Evolutionary conservation across 2,113 vertebrate species (phyloP), one percentile per base, ranked within the genome.

Genomic region (Alethe diademata): DNA sequence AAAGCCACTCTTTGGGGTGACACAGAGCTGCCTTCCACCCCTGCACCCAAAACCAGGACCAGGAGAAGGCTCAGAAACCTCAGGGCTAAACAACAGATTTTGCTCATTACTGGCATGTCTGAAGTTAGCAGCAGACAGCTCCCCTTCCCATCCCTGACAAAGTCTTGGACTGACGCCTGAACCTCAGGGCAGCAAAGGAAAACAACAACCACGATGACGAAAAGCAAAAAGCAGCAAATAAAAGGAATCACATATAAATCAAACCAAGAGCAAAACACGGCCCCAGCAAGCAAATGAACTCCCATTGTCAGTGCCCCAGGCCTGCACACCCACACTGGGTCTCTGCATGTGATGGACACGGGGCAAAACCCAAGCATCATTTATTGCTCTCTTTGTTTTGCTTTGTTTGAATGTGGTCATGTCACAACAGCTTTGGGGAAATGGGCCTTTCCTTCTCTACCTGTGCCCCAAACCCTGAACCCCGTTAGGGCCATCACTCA

Each of bases 311-410:
- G 8, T 19, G 85, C 16, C 60, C 36, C 25, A 73, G 74, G n/a
- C 14, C 2, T 13, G 62, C 61, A 45, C 54, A 73, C 51, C 56
- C 58, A 29, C 35, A 47, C 9, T 1, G 67, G 16, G 74, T 9
- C 38, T 4, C 47, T 51, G 65, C 58, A 17, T 0, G 53, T 6
- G 33, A 69, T 0, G 0, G 36, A 51, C n/a, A 26, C 0, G 25
- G 29, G 43, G 12, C 43, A 16, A 42, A 53, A 14, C 38, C 53
- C 67, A 82, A 75, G 26, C 16, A 3, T 3, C 19, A 9, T 14
- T 65, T 19, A 8, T 3, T 5, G 0, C 43, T 47, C n/a, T 20
- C 58, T 33, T 45, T 50, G 31, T 7, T 70, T 24, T 29, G 45
- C 6, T 45, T 23, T 36, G 42, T 56, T 42, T 58, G 31, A 66